Evolutionary conservation across 2,113 vertebrate genomes (phyloP).

Genomic region (Dasyornis broadbenti): DNA sequence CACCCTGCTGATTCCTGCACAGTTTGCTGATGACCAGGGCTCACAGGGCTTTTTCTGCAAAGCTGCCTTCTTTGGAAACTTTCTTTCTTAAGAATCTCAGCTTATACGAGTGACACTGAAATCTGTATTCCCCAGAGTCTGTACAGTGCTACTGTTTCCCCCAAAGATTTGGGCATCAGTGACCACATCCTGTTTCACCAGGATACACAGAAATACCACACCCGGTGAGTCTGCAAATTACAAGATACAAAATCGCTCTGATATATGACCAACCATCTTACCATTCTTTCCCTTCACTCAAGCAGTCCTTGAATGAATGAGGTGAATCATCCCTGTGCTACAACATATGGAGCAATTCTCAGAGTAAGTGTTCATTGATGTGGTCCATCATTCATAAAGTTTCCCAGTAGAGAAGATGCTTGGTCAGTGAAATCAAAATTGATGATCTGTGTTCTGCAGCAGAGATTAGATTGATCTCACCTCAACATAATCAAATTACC

Average conservation of each 20-base stretch:
- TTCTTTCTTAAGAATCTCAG: neutral
- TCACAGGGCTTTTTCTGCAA: neutral
- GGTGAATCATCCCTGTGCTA: constrained; percentile 28
- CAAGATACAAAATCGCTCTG: neutral
- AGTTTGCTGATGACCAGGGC: neutral
- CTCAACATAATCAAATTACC: constrained; percentile 42
- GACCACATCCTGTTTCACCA: neutral
- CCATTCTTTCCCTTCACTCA: neutral
- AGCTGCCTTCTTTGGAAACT: neutral
- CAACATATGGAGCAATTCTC: constrained; percentile 57
- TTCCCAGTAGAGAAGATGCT: neutral
- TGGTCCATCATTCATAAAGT: constrained; percentile 56
- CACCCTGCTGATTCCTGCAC: neutral
- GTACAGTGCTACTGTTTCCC: neutral
- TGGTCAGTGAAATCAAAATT: constrained; percentile 55
- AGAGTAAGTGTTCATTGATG: constrained; percentile 30
- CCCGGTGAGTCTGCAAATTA: neutral
- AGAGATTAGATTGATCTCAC: constrained; percentile 49
- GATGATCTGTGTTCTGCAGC: constrained; percentile 38
- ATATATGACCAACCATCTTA: neutral
- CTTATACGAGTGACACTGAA: neutral
- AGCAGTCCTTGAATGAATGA: constrained; percentile 16
- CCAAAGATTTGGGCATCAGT: neutral
- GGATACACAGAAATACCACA: neutral
- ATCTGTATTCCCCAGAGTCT: neutral